Base-by-base conservation (phyloP, 2,888 invertebrate species). In the Tiliacea aurago region DNA sequence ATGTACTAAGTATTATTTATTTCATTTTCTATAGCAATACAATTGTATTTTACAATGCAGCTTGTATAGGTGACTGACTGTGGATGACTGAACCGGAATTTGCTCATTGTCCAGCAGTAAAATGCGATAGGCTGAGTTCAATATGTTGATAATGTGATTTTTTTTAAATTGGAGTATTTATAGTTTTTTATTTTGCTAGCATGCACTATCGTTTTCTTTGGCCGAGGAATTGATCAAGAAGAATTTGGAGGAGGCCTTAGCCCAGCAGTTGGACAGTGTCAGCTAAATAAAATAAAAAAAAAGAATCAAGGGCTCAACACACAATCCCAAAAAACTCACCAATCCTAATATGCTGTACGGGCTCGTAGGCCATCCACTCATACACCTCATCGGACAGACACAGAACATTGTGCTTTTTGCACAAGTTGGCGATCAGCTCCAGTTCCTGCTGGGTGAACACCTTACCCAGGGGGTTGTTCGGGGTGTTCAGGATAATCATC, bases 321-420 rank as follows among this genome's bases (percentile, higher is more conserved):
- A 9, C 13, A n/a, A 15, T 28, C 9, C 15, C 56, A 45, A n/a
- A 63, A 33, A 53, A n/a, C 93, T 95, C 92, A 98, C 99, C 99
- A 76, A 99, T 99, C 91, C 99, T 97, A 76, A 99, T 97, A 93
- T 99, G 99, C 88, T 98, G 96, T 45, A 97, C 96, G 0, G 98
- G 98, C 89, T 98, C 97, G 89, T 98, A 99, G 18, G 98, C 98
- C 92, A 99, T 97, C 99, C 99, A 99, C 93, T 99, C 99, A 87
- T 99, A 99, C 0, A 99, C 99, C 94, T 99, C 99, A 94, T 99
- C 99, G 1, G 99, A 98, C 33, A 99, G 94, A 73, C 99, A 99
- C 13, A 99, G 95, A 6, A 98, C 98, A 92, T 99, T 98, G 97
- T 99, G 98, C 90, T 99, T 98, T 91, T 98, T 98, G 92, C 99